A percentile compares a stretch with the other conserved stretches of the same genome.
Conservation (phyloP, 1,140 invertebrate genomes). For the Heliconius melpomene region DNA sequence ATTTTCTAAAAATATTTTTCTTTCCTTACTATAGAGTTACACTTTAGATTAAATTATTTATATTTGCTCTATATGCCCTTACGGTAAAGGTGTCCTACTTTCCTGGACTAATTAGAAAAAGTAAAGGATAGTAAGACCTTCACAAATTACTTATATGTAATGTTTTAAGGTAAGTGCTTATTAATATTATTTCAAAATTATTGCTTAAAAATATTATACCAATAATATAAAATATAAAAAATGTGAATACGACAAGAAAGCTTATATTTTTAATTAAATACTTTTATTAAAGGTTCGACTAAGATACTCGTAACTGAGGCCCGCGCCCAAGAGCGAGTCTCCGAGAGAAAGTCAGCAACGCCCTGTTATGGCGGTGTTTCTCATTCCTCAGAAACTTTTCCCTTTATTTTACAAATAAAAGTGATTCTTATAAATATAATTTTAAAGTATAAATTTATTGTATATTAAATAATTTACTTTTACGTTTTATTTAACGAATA, state of each 20-base stretch:
- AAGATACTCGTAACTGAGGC: constrained; percentile 39
- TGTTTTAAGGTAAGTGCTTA: no score
- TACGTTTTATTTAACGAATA: not conserved
- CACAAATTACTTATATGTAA: no score
- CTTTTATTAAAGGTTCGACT: constrained; percentile 45
- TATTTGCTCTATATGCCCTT: no score
- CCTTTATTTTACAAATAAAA: constrained; percentile 62
- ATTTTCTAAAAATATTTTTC: no score
- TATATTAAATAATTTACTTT: not conserved
- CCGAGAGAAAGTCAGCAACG: constrained; percentile 70
- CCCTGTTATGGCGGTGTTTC: constrained; percentile 75
- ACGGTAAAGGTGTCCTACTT: no score
- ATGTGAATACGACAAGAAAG: not conserved
- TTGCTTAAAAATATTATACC: no score
- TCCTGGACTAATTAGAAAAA: no score
- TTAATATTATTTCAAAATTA: no score
- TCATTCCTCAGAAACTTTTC: constrained; percentile 72
- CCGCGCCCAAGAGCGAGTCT: constrained; percentile 47
- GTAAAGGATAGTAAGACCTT: no score
- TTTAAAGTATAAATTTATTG: not conserved
- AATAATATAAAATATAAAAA: not conserved
- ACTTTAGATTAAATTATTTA: no score
- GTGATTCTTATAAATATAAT: constrained; percentile 3
- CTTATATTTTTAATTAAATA: constrained; percentile 5
- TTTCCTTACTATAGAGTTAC: no score